Evolutionary conservation across 2,888 invertebrate species (phyloP).

Genomic region (Eupithecia centaureata): DNA sequence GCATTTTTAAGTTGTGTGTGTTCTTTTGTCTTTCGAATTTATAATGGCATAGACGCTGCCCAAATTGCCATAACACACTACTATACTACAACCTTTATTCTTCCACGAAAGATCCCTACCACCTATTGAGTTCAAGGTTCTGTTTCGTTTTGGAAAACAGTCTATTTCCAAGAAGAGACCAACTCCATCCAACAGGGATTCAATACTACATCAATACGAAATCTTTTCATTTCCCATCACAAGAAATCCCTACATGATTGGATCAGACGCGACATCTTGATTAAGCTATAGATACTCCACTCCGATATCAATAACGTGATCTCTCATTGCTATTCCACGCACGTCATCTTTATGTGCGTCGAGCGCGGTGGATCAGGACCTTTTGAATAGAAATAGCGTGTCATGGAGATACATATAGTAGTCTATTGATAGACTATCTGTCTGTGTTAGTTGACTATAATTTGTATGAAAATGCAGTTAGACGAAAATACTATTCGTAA

Average conservation of each 20-base stretch:
- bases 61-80: too few relatives aligned
- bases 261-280: not conserved
- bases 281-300: not conserved
- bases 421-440: not conserved
- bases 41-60: too few relatives aligned
- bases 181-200: not conserved
- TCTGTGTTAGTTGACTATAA: too few relatives aligned
- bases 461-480: too few relatives aligned
- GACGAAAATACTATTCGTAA: too few relatives aligned
- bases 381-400: conserved; percentile 3
- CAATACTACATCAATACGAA: not conserved
- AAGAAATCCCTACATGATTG: not conserved
- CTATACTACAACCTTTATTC: too few relatives aligned
- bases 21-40: too few relatives aligned
- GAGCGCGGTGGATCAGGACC: conserved; percentile 3
- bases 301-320: conserved; percentile 20
- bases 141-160: too few relatives aligned
- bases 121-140: too few relatives aligned
- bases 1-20: too few relatives aligned
- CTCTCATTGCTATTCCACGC: conserved; percentile 24
- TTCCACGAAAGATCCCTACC: too few relatives aligned
- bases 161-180: not conserved
- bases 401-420: not conserved
- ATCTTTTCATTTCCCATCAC: not conserved
- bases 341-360: conserved; percentile 3